Conservation (phyloP, 1,140 invertebrate genomes). For the Aphelenchoides besseyi region DNA sequence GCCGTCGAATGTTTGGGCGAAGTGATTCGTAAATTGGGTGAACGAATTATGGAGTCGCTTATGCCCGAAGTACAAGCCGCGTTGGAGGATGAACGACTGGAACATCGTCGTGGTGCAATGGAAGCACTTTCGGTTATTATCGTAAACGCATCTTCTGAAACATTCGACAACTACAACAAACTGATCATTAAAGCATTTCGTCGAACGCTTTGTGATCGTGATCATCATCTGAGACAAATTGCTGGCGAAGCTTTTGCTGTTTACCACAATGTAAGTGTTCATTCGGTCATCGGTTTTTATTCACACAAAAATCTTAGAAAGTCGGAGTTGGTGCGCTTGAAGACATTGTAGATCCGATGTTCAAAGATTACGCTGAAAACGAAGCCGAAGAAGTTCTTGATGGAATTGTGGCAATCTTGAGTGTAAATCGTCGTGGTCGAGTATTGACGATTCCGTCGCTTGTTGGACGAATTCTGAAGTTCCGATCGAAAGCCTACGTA, state of each 20-base stretch:
- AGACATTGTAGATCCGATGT: slow-evolving; percentile 87
- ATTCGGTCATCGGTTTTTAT: neutral
- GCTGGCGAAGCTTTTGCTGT: slow-evolving; percentile 94
- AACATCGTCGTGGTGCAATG: slow-evolving; percentile 94
- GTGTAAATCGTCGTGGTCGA: slow-evolving; percentile 17
- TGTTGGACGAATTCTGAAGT: slow-evolving; percentile 3
- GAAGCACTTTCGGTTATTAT: slow-evolving; percentile 97
- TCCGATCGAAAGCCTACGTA: slow-evolving; percentile 8
- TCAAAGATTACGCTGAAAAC: slow-evolving; percentile 76
- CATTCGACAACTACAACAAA: slow-evolving; percentile 77
- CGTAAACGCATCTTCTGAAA: slow-evolving; percentile 80
- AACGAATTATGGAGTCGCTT: slow-evolving; percentile 92
- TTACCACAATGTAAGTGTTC: slow-evolving; percentile 69
- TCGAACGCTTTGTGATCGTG: slow-evolving; percentile 34
- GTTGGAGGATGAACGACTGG: slow-evolving; percentile 76
- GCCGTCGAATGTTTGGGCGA: slow-evolving; percentile 93
- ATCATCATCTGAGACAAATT: slow-evolving; percentile 75
- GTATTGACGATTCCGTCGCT: slow-evolving; percentile 13
- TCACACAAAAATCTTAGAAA: slow-evolving; percentile 68
- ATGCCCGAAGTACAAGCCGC: slow-evolving; percentile 93
- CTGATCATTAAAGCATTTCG: slow-evolving; percentile 83
- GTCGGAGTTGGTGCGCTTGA: slow-evolving; percentile 91
- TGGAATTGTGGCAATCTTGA: slow-evolving; percentile 34
- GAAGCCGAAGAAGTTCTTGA: slow-evolving; percentile 55
- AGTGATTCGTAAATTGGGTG: slow-evolving; percentile 91